These are phyloP conservation scores for Nettapus auritus DNA, from an alignment of 2,113 vertebrate genomes.

Conservation along the genomic window DNA sequence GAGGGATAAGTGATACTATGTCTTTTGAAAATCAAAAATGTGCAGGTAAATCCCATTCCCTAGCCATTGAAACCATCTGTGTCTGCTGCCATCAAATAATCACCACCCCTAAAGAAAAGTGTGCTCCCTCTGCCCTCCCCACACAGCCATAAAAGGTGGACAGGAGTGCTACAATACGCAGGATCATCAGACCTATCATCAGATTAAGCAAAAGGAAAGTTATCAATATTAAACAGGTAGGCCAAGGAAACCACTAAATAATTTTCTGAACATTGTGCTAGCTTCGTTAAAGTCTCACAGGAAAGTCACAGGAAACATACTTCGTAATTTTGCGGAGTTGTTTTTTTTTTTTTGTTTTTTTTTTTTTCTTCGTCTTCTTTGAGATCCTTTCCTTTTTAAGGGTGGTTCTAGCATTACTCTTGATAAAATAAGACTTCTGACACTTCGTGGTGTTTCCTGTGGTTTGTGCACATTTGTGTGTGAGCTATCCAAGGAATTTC, in stretches of 20 bases:
- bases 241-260: background rate
- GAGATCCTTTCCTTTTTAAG: background rate
- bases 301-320: background rate
- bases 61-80: background rate
- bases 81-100: background rate
- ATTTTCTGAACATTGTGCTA: background rate
- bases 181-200: background rate
- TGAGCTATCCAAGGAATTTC: background rate
- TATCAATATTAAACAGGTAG: background rate
- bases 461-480: background rate
- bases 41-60: background rate
- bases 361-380: no score
- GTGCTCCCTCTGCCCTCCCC: background rate
- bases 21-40: background rate
- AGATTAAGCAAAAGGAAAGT: background rate
- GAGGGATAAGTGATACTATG: background rate
- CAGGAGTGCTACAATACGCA: background rate
- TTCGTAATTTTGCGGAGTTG: background rate
- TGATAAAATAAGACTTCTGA: background rate
- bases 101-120: background rate
- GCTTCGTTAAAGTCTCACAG: background rate
- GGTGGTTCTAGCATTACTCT: background rate
- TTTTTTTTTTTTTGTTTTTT: background rate
- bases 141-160: background rate
- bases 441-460: background rate